phyloP scores from a whole-genome alignment of 2,797 vertebrate genomes.

The Lacerta viridis region DNA sequence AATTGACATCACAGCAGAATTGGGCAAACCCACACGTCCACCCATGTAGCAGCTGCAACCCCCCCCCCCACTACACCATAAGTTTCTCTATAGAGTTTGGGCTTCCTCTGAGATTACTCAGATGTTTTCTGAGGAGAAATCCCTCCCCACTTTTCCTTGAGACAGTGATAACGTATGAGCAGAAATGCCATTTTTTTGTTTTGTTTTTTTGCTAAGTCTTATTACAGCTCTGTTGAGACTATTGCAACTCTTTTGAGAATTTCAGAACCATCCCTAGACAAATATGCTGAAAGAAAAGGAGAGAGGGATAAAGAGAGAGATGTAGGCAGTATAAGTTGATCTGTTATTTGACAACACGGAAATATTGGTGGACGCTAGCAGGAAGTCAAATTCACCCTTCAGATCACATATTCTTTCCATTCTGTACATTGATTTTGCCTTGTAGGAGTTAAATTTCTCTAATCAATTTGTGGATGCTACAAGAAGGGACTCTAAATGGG shows the following conservation, averaged over 20 bases:
- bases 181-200: neutral
- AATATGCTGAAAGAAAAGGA: neutral
- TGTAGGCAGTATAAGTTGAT: no score
- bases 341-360: neutral
- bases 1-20: neutral
- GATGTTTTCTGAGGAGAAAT: neutral
- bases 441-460: conserved; percentile 16
- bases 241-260: no score
- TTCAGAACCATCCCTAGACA: no score
- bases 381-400: neutral
- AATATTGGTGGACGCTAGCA: neutral
- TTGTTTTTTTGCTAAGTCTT: no score
- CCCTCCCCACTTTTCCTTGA: neutral
- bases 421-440: conserved; percentile 14
- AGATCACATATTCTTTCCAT: neutral
- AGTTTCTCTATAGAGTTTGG: neutral
- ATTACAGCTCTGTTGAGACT: no score
- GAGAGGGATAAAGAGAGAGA: neutral
- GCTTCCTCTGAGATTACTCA: neutral
- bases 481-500: neutral
- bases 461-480: neutral
- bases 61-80: neutral
- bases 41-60: neutral
- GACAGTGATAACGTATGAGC: neutral
- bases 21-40: neutral